phyloP scores from a whole-genome alignment of 2,888 invertebrate species.

The Ecliptopera silaceata region DNA sequence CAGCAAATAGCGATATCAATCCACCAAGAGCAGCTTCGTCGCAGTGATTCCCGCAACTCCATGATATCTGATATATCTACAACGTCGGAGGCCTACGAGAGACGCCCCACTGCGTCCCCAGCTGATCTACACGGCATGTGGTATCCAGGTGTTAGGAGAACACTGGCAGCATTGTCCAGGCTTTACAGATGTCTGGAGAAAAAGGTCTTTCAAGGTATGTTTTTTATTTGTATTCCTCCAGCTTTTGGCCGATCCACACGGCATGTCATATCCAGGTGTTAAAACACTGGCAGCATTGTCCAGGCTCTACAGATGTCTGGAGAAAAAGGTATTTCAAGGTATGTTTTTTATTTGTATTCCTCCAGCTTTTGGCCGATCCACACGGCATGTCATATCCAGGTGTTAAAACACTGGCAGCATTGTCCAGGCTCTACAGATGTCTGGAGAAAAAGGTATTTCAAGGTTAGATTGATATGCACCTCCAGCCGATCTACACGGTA shows the following conservation, averaged over 20 bases:
- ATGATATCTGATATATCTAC: conserved; percentile 86
- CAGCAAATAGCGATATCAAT: conserved; percentile 86
- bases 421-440: conserved; percentile 93
- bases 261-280: too few species aligned
- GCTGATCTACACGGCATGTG: conserved; percentile 99
- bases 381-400: too few species aligned
- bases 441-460: conserved; percentile 89
- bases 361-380: too few species aligned
- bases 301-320: conserved; percentile 92
- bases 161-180: conserved; percentile 96
- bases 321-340: conserved; percentile 85
- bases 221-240: not conserved
- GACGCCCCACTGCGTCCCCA: conserved; percentile 86
- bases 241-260: too few species aligned
- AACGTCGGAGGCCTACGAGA: conserved; percentile 81
- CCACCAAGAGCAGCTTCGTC: conserved; percentile 83
- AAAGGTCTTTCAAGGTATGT: conserved; percentile 94
- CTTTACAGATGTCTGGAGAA: conserved; percentile 93
- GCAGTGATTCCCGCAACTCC: conserved; percentile 87
- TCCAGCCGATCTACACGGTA: too few species aligned
- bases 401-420: conserved; percentile 95
- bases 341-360: too few species aligned
- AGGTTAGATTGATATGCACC: too few species aligned
- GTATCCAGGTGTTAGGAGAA: conserved; percentile 98
- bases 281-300: conserved; percentile 97